These are phyloP conservation scores for Hydroisotoma schaefferi DNA, from an alignment of 2,888 invertebrate genomes.

Conservation along the genomic window DNA sequence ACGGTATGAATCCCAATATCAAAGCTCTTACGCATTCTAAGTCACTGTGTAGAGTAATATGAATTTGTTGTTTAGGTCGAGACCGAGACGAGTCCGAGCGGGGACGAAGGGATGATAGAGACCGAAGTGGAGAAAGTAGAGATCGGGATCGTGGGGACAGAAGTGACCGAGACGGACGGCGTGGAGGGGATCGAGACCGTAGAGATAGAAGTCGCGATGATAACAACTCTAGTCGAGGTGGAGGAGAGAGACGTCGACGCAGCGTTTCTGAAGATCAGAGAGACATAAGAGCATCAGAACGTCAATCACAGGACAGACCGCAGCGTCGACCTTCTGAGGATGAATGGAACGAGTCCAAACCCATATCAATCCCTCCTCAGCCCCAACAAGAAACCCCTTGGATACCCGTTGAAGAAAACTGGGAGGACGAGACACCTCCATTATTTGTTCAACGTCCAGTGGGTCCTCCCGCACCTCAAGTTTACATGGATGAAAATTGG, in stretches of 20 bases:
- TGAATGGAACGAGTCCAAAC: too few relatives aligned
- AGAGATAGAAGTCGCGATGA: constrained; percentile 17
- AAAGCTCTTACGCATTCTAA: background rate
- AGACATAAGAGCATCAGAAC: constrained; percentile 7
- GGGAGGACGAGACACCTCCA: constrained; percentile 8
- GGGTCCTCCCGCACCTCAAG: background rate
- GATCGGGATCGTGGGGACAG: constrained; percentile 30
- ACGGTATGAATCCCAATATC: background rate
- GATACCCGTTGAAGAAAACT: constrained; percentile 7
- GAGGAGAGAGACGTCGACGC: constrained; percentile 16
- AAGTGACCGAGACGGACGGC: constrained; percentile 19
- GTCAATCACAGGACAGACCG: background rate
- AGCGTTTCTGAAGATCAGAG: constrained; percentile 16
- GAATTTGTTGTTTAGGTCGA: background rate
- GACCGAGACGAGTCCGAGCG: constrained; percentile 21
- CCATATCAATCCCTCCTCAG: too few relatives aligned
- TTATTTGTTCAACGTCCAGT: background rate
- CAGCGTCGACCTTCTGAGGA: background rate
- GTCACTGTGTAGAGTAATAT: too few relatives aligned
- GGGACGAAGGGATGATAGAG: constrained; percentile 13
- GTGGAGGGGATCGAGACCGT: too few relatives aligned
- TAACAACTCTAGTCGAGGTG: constrained; percentile 1
- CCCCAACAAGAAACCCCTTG: too few relatives aligned
- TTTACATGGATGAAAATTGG: constrained; percentile 8
- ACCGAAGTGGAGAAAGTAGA: constrained; percentile 18